Evolutionary conservation across 2,888 invertebrate species (phyloP).

Genomic region (Cheilosia soror): DNA sequence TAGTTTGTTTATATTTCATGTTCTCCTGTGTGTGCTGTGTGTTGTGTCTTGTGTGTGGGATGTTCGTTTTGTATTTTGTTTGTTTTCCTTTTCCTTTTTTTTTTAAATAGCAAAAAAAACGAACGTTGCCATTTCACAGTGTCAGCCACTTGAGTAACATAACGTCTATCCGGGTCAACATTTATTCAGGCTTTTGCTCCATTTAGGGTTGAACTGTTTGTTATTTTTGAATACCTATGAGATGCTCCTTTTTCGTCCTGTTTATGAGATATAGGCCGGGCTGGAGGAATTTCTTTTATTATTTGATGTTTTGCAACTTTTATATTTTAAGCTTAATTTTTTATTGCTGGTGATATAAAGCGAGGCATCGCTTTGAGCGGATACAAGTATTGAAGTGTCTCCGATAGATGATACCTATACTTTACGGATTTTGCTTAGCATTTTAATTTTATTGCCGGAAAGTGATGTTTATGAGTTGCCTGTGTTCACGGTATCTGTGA

Average conservation of each 20-base stretch:
- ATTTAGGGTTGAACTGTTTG: constrained; percentile 28
- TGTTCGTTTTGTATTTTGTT: constrained; percentile 4
- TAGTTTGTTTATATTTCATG: constrained; percentile 66
- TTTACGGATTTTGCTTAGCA: too few relatives aligned
- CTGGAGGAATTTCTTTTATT: constrained; percentile 29
- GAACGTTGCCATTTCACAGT: constrained; percentile 4
- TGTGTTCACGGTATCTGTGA: too few relatives aligned
- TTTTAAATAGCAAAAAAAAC: not conserved
- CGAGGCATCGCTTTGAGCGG: too few relatives aligned
- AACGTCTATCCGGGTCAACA: constrained; percentile 54
- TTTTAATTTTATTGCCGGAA: too few relatives aligned
- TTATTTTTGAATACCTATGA: not conserved
- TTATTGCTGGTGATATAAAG: too few relatives aligned
- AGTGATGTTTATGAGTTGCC: too few relatives aligned
- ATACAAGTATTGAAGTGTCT: too few relatives aligned
- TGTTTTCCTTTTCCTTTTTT: not conserved
- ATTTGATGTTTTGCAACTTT: constrained; percentile 11
- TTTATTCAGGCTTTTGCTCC: constrained; percentile 50
- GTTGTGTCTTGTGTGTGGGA: constrained; percentile 12
- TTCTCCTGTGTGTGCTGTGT: not conserved
- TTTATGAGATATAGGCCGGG: constrained; percentile 36
- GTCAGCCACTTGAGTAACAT: constrained; percentile 35
- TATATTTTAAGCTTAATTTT: not conserved
- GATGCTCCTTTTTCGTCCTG: constrained; percentile 21
- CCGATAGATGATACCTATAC: too few relatives aligned